These are phyloP conservation scores for Rhinogobius similis DNA, from an alignment of 2,113 vertebrate species.

Conservation along the genomic window DNA sequence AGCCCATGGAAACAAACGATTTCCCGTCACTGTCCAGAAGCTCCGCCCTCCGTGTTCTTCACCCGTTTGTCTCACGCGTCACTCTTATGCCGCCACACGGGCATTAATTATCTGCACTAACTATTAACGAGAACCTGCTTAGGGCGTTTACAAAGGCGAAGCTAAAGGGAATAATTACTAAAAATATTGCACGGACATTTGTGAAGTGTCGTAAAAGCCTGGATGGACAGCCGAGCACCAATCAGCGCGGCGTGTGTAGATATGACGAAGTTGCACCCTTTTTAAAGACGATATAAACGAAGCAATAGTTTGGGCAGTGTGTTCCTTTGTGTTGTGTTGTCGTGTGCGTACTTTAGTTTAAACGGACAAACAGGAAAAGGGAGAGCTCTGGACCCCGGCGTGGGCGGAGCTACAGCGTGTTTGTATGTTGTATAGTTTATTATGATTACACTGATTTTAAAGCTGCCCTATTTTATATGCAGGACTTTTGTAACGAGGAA, in stretches of 20 bases:
- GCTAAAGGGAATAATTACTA: slow-evolving; percentile 83
- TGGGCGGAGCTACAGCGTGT: slow-evolving; percentile 77
- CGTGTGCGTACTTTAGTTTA: slow-evolving; percentile 86
- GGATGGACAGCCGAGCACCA: slow-evolving; percentile 82
- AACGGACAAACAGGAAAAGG: slow-evolving; percentile 34
- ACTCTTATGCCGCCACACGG: slow-evolving; percentile 93
- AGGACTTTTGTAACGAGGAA: slow-evolving; percentile 99
- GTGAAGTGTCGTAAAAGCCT: slow-evolving; percentile 89
- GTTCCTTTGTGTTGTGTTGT: slow-evolving; percentile 85
- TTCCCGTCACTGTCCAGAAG: background rate
- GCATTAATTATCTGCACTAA: slow-evolving; percentile 98
- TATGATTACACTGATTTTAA: slow-evolving; percentile 99
- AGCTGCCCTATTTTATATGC: slow-evolving; percentile 99
- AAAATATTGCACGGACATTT: slow-evolving; percentile 89
- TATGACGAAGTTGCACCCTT: slow-evolving; percentile 98
- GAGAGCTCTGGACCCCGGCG: slow-evolving; percentile 41
- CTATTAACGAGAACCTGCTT: slow-evolving; percentile 84
- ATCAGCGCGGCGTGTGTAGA: too few species aligned
- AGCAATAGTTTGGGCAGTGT: slow-evolving; percentile 98
- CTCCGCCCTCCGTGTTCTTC: too few species aligned
- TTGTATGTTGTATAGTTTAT: slow-evolving; percentile 99
- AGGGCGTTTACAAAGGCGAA: slow-evolving; percentile 81
- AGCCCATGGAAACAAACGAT: background rate
- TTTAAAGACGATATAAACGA: slow-evolving; percentile 83
- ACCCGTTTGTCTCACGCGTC: too few species aligned